These are phyloP conservation scores for Struthio camelus DNA, from an alignment of 2,113 vertebrate genomes.

Conservation along the genomic window DNA sequence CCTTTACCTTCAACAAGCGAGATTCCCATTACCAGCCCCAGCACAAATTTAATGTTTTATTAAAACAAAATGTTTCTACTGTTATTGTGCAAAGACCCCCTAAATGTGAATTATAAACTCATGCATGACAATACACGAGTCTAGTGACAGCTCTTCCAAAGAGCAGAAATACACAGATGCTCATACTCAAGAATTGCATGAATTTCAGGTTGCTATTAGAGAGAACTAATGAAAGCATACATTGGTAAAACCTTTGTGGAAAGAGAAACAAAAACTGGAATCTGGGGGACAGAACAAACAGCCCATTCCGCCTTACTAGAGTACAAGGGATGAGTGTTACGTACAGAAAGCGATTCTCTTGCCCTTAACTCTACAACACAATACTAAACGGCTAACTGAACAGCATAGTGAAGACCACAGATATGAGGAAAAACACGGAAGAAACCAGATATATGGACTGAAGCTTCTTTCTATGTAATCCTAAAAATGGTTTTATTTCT, in stretches of 20 bases:
- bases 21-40: not conserved
- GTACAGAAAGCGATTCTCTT: not conserved
- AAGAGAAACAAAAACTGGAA: not conserved
- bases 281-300: not conserved
- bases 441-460: not conserved
- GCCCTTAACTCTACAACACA: not conserved
- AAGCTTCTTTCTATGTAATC: not conserved
- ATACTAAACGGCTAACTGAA: not conserved
- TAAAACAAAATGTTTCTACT: not conserved
- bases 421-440: not conserved
- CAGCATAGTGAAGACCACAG: not conserved
- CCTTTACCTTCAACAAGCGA: not conserved
- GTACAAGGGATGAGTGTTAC: not conserved
- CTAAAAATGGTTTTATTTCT: not conserved
- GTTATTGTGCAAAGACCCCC: not conserved
- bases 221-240: not conserved
- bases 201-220: not conserved
- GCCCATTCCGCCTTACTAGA: not conserved
- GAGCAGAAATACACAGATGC: not conserved
- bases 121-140: not conserved
- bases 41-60: not conserved
- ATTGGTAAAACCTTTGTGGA: not conserved
- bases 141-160: not conserved
- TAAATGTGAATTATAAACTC: not conserved
- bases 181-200: not conserved